phyloP scores from a whole-genome alignment of 2,797 vertebrate genomes.

The Cyclopterus lumpus region DNA sequence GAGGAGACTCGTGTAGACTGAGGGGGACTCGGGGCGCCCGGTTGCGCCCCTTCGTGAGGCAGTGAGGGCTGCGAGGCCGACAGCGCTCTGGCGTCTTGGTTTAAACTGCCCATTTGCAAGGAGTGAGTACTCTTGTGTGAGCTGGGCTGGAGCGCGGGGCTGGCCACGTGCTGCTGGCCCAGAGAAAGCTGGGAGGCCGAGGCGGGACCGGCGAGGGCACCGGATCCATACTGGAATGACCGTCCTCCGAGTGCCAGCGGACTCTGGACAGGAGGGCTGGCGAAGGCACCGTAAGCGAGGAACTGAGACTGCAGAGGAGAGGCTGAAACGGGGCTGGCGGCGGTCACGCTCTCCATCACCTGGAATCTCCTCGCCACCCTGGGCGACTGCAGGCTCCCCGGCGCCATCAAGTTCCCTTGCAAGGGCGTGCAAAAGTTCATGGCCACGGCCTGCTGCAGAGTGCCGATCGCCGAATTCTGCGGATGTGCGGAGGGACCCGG shows the following conservation, averaged over 20 bases:
- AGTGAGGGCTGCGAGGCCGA: constrained; percentile 95
- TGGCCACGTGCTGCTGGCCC: constrained; percentile 85
- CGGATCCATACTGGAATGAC: constrained; percentile 83
- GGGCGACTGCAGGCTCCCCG: constrained; percentile 88
- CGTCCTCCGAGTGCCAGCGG: constrained; percentile 80
- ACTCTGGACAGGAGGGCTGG: constrained; percentile 83
- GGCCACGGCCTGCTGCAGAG: constrained; percentile 95
- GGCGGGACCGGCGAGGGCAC: constrained; percentile 71
- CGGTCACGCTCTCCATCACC: constrained; percentile 81
- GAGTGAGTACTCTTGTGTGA: constrained; percentile 87
- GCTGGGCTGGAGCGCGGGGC: constrained; percentile 86
- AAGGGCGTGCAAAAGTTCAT: constrained; percentile 96
- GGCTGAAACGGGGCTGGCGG: constrained; percentile 79
- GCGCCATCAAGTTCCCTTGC: constrained; percentile 87
- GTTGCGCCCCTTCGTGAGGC: constrained; percentile 80
- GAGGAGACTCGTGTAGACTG: constrained; percentile 88
- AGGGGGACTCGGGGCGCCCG: constrained; percentile 77
- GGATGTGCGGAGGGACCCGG: constrained; percentile 71
- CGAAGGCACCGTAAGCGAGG: constrained; percentile 75
- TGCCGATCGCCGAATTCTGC: constrained; percentile 93
- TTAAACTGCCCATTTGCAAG: constrained; percentile 86
- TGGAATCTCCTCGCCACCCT: constrained; percentile 90
- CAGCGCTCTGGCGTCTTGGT: constrained; percentile 87
- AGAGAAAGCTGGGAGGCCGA: constrained; percentile 91
- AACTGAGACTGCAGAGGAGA: constrained; percentile 85